Evolutionary conservation across 2,888 invertebrate species (phyloP), one percentile per base, ranked within the genome.

Genomic region (Invenusta paracnida): DNA sequence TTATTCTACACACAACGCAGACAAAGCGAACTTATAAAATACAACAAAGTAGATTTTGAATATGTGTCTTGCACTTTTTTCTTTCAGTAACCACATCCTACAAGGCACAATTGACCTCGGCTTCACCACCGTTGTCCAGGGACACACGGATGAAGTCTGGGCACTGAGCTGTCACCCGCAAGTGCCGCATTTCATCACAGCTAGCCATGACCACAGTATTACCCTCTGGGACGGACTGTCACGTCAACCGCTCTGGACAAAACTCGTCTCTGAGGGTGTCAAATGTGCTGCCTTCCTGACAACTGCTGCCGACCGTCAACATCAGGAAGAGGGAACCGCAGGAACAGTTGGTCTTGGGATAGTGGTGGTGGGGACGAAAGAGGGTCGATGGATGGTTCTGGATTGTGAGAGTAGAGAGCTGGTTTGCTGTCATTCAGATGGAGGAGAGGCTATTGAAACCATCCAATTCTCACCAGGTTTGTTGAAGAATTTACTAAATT

Each of bases 91-190:
- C 2, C 1, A 1, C 1, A 27, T 1, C n/a, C 17, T 82, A 1
- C 30, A 82, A 30, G 27, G 29, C 1, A 25, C 27, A 2, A 30
- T 29, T 23, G 30, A 82, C 30, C 29, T 30, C 30, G 82, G 30
- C 29, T 82, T 92, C 87, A 90, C 89, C 67, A 89, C 90, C 82
- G 88, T 92, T 85, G 91, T 92, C 0, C 91, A 93, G 92, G 96
- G 96, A 0, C 96, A 97, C 91, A 94, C 94, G 31, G 96, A 96
- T 89, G 96, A 96, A 91, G 91, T 96, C 85, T 96, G 96, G 95
- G 96, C 95, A 0, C 92, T 96, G 86, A 95, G 95, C 0, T 92
- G 94, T 0, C 96, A 96, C 92, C 96, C 96, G 0, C 92, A 93
- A 82, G 93, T 96, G 89, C 94, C 95, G 29, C 96, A 96, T 93